A percentile compares a stretch with the other conserved stretches of the same genome.
These are phyloP conservation scores for Lagenorhynchus albirostris DNA, from an alignment of 2,113 vertebrate species.

Conservation along the genomic window DNA sequence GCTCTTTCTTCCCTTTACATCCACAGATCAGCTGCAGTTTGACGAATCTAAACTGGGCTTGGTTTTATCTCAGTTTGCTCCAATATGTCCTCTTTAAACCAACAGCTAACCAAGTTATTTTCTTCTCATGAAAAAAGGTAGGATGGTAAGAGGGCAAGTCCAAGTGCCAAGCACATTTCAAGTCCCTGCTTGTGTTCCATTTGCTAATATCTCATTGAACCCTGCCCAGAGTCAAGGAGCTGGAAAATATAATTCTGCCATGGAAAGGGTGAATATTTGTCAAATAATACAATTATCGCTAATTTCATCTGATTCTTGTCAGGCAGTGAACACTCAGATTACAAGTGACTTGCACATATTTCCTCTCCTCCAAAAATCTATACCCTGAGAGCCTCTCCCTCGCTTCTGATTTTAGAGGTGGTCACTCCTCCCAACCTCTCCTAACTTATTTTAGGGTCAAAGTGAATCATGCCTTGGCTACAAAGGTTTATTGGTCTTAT, in stretches of 20 bases:
- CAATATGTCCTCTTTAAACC: background rate
- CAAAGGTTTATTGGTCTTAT: background rate
- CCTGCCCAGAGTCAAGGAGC: background rate
- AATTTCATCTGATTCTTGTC: background rate
- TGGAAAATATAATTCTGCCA: background rate
- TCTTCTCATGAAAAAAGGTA: background rate
- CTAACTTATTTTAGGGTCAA: background rate
- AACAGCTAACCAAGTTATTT: background rate
- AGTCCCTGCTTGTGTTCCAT: background rate
- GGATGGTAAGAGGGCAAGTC: background rate
- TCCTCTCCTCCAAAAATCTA: background rate
- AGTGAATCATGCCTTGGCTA: background rate
- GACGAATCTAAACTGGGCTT: background rate
- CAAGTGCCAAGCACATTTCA: background rate
- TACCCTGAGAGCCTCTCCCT: background rate
- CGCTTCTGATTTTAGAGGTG: background rate
- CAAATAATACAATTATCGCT: background rate
- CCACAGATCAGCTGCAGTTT: background rate
- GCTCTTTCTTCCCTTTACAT: background rate
- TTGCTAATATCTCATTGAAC: background rate
- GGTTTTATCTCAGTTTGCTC: background rate
- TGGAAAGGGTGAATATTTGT: background rate
- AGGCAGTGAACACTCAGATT: background rate
- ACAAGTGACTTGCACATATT: background rate
- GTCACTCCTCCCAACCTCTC: background rate